Percentiles rank a stretch among this genome's conserved stretches.
Conservation (phyloP, 2,888 invertebrate genomes). For the Sarcophaga carnaria region DNA sequence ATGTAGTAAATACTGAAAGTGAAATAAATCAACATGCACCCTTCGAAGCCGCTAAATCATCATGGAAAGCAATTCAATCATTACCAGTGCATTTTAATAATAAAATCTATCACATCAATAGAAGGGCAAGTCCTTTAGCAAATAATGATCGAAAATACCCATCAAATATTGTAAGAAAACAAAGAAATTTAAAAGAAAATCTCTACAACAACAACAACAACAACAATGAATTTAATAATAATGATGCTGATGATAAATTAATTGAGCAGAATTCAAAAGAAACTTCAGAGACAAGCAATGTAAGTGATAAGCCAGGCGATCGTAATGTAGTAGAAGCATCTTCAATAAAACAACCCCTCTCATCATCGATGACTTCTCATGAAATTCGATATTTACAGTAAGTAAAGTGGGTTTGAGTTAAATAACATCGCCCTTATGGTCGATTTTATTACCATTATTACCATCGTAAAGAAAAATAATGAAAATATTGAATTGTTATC, state of each 20-base stretch:
- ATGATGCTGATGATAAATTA: constrained; percentile 56
- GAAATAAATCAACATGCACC: constrained; percentile 4
- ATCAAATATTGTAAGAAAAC: constrained; percentile 47
- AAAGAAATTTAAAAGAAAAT: constrained; percentile 62
- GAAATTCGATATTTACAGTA: constrained; percentile 77
- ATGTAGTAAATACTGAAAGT: constrained; percentile 14
- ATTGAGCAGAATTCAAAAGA: constrained; percentile 59
- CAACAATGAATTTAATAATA: neutral
- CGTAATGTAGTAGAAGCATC: neutral
- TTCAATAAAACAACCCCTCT: constrained; percentile 47
- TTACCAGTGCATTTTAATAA: constrained; percentile 44
- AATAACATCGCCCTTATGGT: constrained; percentile 25
- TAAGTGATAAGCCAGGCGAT: constrained; percentile 39
- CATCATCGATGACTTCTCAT: constrained; percentile 44
- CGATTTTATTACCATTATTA: neutral
- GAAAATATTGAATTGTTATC: constrained; percentile 41
- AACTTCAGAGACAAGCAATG: neutral
- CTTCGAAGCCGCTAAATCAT: neutral
- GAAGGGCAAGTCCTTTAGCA: constrained; percentile 46
- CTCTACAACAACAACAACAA: neutral
- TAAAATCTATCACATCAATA: constrained; percentile 47
- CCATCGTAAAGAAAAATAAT: neutral
- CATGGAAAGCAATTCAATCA: neutral
- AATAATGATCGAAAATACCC: constrained; percentile 14
- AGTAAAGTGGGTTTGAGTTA: constrained; percentile 71